Evolutionary conservation across 2,797 vertebrate genomes (phyloP), one percentile per base, ranked within the genome.

Genomic region (Melanotaenia pygmaea): DNA sequence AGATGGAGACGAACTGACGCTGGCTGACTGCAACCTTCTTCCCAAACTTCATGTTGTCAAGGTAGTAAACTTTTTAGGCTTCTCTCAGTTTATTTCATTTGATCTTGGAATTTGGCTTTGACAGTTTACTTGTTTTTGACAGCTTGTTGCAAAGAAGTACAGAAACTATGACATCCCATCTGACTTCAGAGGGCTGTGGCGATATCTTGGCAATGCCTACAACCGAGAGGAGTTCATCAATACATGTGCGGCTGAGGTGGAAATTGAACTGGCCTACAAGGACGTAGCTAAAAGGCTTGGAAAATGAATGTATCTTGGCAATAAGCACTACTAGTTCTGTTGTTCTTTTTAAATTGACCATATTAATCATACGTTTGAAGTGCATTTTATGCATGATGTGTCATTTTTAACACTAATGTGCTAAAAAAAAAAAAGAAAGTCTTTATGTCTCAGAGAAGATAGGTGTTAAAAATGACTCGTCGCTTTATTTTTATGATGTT

Each of bases 41-140:
- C 98, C 98, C 59, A 99, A 99, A 84, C 97, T 99, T n/a, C 98
- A 99, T 0, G 96, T 99, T 20, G 93, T 98, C 74, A 99, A 99
- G 96, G 98, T 99, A 91, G 93, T 79, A 20, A 0, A 4, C 16
- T n/a, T 58, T 6, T 0, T 0, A 2, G 2, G 37, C 5, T 26
- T 54, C 0, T 8, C 34, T 24, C 2, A 2, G 2, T 53, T 58
- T 7, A 18, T 1, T 37, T 43, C 1, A 14, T 7, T 34, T 54
- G 4, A 64, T 9, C 3, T 26, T 1, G 5, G 40, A n/a, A 6
- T 64, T 51, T 50, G 2, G 1, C 9, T 20, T 11, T 50, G 4
- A 45, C 22, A 1, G 10, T 0, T 45, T 3, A 9, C 64, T 0
- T 83, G 37, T 87, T 73, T 57, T 84, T 64, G 63, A 63, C 80